phyloP scores from a whole-genome alignment of 2,113 vertebrate species.

The Platichthys flesus region DNA sequence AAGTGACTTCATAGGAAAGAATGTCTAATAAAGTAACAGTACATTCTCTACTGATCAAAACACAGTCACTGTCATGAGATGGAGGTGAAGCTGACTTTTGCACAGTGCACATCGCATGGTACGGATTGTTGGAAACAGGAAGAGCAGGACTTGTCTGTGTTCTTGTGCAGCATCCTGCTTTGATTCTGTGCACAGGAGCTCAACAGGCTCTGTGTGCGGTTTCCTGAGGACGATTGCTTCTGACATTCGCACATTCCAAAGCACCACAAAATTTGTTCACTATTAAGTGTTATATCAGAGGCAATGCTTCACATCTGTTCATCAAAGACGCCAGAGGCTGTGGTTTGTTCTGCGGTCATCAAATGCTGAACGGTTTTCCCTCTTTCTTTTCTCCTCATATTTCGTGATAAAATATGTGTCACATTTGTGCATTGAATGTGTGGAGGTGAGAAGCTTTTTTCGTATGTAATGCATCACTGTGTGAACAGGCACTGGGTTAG shows the following conservation, averaged over 20 bases:
- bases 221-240: constrained; percentile 1
- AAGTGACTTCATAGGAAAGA: constrained; percentile 64
- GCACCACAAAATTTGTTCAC: neutral
- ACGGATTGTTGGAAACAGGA: neutral
- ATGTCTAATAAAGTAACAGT: constrained; percentile 45
- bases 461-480: neutral
- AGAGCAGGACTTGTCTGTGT: no score
- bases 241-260: constrained; percentile 9
- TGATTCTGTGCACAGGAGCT: constrained; percentile 31
- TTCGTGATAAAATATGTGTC: neutral
- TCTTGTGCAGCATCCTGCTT: constrained; percentile 3
- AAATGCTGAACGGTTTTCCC: neutral
- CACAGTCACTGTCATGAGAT: neutral
- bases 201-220: constrained; percentile 9
- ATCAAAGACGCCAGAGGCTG: neutral
- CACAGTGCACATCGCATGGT: neutral
- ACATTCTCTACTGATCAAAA: neutral
- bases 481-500: neutral
- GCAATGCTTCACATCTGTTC: constrained; percentile 23
- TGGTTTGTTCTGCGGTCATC: neutral
- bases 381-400: neutral
- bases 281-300: neutral
- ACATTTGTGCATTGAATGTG: neutral
- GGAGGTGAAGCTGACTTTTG: neutral
- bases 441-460: neutral